Conservation (phyloP, 2,888 invertebrate species). For the Drosophila ochracea region DNA sequence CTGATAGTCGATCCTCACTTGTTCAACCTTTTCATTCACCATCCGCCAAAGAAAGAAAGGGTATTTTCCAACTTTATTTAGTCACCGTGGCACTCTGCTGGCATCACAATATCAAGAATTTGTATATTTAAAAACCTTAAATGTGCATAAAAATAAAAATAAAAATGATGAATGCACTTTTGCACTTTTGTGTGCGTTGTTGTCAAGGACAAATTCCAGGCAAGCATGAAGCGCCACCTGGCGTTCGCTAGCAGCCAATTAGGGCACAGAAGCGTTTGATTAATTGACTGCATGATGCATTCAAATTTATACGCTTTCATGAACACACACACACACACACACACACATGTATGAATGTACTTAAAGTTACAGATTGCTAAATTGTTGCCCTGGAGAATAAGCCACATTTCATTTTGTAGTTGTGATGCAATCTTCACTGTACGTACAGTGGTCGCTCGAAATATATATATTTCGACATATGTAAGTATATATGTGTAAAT, state of each 20-base stretch:
- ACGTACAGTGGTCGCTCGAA: not conserved
- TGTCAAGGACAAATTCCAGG: slow-evolving; percentile 2
- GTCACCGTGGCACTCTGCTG: not conserved
- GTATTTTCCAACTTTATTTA: not conserved
- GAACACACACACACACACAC: not conserved
- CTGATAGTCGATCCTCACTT: not conserved
- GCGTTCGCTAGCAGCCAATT: not conserved
- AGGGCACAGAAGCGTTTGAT: slow-evolving; percentile 21
- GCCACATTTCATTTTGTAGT: not conserved
- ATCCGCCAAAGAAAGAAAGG: not conserved
- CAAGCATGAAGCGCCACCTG: slow-evolving; percentile 27
- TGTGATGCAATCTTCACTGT: not conserved
- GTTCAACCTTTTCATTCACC: not conserved
- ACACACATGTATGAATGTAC: not conserved
- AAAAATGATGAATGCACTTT: slow-evolving; percentile 2
- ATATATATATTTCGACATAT: not conserved
- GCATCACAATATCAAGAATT: not conserved
- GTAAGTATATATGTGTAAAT: not conserved
- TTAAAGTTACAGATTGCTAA: slow-evolving; percentile 4
- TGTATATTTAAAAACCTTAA: not conserved
- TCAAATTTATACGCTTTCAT: slow-evolving; percentile 23
- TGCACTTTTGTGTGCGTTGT: slow-evolving; percentile 3
- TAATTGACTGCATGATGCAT: slow-evolving; percentile 38
- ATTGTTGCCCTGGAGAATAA: slow-evolving; percentile 6
- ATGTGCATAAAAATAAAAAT: not conserved